phyloP scores from a whole-genome alignment of 2,797 vertebrate species.

The Scolopax rusticola region DNA sequence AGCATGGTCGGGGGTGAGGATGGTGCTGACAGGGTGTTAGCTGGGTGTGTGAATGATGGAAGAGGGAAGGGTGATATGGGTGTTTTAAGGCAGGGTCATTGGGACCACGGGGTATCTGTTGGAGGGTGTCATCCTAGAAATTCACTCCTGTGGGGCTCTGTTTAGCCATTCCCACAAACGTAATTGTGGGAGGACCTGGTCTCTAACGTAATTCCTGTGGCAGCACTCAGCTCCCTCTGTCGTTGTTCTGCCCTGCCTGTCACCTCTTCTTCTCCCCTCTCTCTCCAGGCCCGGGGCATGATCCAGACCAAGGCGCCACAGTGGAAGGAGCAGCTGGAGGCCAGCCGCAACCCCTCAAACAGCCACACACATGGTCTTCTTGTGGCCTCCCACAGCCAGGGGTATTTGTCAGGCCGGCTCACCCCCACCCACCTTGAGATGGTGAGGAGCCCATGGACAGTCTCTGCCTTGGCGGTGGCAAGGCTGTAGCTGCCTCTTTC shows the following conservation, averaged over 20 bases:
- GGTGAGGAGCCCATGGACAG: constrained; percentile 68
- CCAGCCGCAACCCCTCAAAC: constrained; percentile 70
- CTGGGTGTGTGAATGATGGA: not conserved
- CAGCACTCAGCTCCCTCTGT: not conserved
- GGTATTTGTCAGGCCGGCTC: constrained; percentile 65
- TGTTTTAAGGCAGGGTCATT: not conserved
- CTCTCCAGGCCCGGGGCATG: constrained; percentile 74
- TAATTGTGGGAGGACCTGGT: not conserved
- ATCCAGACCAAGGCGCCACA: constrained; percentile 74
- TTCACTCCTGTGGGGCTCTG: not conserved
- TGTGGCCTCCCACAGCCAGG: constrained; percentile 36
- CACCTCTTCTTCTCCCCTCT: not conserved
- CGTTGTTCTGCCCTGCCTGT: not conserved
- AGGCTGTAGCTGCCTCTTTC: not conserved
- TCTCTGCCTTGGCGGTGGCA: fast-evolving
- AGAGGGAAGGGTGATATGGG: not conserved
- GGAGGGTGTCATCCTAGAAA: not conserved
- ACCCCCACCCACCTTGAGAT: constrained; percentile 74
- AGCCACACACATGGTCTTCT: constrained; percentile 68
- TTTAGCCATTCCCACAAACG: not conserved
- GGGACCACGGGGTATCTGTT: not conserved
- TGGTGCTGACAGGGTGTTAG: not conserved
- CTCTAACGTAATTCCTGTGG: fast-evolving
- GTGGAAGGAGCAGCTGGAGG: constrained; percentile 84
- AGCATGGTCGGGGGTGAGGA: not conserved